Evolutionary conservation across 2,113 vertebrate genomes (phyloP).

Genomic region (Rhipidura dahli): DNA sequence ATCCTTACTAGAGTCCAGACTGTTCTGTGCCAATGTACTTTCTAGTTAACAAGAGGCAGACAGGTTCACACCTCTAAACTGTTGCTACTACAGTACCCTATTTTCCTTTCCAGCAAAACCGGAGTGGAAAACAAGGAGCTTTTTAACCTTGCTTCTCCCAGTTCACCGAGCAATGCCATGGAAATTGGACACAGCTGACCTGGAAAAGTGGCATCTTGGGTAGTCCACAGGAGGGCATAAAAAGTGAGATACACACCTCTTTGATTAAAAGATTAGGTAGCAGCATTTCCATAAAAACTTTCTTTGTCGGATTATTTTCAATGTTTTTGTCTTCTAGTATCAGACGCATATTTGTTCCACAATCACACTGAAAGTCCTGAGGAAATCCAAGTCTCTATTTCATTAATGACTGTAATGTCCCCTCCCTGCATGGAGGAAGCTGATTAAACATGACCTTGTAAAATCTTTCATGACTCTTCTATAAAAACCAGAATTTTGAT

Average conservation of each 20-base stretch:
- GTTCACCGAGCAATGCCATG: rapidly evolving
- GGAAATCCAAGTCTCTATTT: background rate
- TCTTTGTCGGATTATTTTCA: background rate
- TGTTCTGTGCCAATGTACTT: rapidly evolving
- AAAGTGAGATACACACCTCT: background rate
- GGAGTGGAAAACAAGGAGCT: background rate
- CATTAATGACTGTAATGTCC: background rate
- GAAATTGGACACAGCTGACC: background rate
- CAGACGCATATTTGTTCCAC: background rate
- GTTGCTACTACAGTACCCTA: background rate
- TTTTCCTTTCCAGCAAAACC: background rate
- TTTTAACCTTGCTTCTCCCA: background rate
- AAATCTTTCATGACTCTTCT: background rate
- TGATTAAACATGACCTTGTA: background rate
- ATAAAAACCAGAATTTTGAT: background rate
- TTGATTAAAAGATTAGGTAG: background rate
- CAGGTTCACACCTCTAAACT: background rate
- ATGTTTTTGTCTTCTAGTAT: background rate
- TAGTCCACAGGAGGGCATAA: background rate
- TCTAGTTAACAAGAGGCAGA: background rate
- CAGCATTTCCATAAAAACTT: background rate
- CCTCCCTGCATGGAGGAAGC: background rate
- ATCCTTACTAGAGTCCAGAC: background rate
- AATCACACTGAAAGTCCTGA: background rate
- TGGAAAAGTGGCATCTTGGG: background rate